phyloP scores from a whole-genome alignment of 2,888 invertebrate genomes.

The Amphiduros pacificus region DNA sequence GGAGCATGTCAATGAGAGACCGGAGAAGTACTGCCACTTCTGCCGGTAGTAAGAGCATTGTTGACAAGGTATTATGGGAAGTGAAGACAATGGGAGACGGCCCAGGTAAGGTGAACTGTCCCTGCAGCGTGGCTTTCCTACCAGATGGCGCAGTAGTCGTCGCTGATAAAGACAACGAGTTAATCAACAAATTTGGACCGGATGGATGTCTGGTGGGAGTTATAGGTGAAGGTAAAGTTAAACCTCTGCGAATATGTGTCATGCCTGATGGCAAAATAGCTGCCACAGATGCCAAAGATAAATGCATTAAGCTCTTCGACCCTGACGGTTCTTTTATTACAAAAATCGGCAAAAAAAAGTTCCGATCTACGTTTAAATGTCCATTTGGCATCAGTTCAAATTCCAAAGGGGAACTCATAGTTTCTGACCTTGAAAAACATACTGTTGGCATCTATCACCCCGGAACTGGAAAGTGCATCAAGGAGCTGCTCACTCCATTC shows the following conservation, averaged over 20 bases:
- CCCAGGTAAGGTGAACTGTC: conserved; percentile 34
- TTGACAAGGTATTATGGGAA: conserved; percentile 7
- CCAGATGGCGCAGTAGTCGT: conserved; percentile 37
- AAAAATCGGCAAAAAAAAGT: conserved; percentile 28
- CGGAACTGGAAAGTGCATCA: conserved; percentile 32
- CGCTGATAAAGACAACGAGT: conserved; percentile 48
- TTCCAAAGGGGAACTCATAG: conserved; percentile 39
- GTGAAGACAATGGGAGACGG: conserved; percentile 7
- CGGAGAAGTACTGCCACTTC: background rate
- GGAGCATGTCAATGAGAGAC: too few species aligned
- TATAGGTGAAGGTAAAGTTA: conserved; percentile 35
- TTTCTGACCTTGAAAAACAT: conserved; percentile 43
- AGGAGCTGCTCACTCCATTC: conserved; percentile 36
- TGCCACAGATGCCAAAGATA: conserved; percentile 47
- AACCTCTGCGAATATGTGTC: conserved; percentile 44
- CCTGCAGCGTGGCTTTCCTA: conserved; percentile 43
- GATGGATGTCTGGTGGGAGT: conserved; percentile 25
- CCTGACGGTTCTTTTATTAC: conserved; percentile 29
- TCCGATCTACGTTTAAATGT: conserved; percentile 42
- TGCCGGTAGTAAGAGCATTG: background rate
- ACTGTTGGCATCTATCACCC: conserved; percentile 40
- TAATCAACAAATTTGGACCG: conserved; percentile 40
- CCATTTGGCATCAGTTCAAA: conserved; percentile 48
- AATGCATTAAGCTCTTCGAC: conserved; percentile 43
- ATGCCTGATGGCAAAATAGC: conserved; percentile 43